Evolutionary conservation across 1,140 invertebrate genomes (phyloP), one percentile per base, ranked within the genome.

Genomic region (Maniola jurtina): DNA sequence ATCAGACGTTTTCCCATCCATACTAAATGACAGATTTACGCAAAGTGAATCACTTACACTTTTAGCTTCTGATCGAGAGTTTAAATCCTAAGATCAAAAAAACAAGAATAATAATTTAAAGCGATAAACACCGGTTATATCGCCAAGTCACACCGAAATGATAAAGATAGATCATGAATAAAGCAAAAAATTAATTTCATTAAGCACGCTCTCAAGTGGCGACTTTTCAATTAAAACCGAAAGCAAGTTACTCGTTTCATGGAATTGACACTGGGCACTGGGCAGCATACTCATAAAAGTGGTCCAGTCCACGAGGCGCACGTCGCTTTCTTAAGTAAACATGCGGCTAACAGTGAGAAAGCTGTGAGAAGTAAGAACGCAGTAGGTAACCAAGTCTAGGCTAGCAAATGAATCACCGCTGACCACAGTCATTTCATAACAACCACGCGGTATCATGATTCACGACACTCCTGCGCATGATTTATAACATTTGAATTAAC

Each of bases 341-440:
- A 72, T 58, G 67, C 59, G 57, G 69, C 55, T 15, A 57, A 57
- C 45, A 66, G 40, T 67, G 68, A 63, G 71, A 73, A 70, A 73
- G 68, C 68, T 70, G 57, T 58, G 52, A 47, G 56, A 64, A 64
- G 45, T 42, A 54, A 47, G 48, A 56, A 64, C n/a, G 50, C 57
- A 64, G 61, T 64, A 61, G 67, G 67, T 64, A 55, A 64, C 60
- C 58, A 48, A 63, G 36, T 69, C 68, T 67, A 70, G 64, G 68
- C 66, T 63, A 65, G 68, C 64, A 74, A 67, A 77, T 84, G 76
- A 82, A 79, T 84, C 81, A 84, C 78, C 68, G 40, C 65, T 79
- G 76, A 75, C 78, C 78, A 67, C 75, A 62, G 70, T 62, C 56
- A 75, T 77, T 76, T 77, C 76, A 75, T 75, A 78, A 80, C 68